phyloP scores from a whole-genome alignment of 2,888 invertebrate species.

The Drosophila bunnanda region DNA sequence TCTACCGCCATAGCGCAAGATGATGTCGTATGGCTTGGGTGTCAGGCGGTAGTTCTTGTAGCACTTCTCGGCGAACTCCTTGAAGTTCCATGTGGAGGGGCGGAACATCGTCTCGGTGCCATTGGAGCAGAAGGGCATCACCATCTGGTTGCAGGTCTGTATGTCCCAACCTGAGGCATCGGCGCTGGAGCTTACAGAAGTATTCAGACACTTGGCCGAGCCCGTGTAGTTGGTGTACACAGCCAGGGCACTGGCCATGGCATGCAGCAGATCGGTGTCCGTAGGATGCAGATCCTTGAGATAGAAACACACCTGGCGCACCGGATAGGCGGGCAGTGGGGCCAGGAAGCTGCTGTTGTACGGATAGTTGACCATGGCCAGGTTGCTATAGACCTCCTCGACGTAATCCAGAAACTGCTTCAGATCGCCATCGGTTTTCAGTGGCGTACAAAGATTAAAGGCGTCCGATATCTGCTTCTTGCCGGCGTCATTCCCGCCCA shows the following conservation, averaged over 20 bases:
- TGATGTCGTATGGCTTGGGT: conserved; percentile 89
- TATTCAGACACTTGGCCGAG: conserved; percentile 88
- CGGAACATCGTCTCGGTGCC: conserved; percentile 94
- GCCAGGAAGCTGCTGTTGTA: conserved; percentile 93
- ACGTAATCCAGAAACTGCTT: conserved; percentile 89
- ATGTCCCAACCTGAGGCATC: conserved; percentile 88
- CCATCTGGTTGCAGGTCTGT: conserved; percentile 98
- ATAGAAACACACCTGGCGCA: conserved; percentile 87
- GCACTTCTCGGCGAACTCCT: conserved; percentile 88
- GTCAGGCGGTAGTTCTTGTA: conserved; percentile 88
- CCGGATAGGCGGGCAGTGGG: conserved; percentile 93
- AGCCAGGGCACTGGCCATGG: conserved; percentile 89
- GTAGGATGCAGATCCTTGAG: conserved; percentile 78
- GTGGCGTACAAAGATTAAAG: conserved; percentile 91
- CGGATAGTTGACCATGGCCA: conserved; percentile 98
- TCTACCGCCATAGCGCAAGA: conserved; percentile 92
- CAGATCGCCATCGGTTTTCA: conserved; percentile 87
- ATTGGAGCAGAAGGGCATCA: conserved; percentile 96
- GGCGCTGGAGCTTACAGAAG: conserved; percentile 87
- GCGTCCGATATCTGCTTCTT: conserved; percentile 88
- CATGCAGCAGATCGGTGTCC: conserved; percentile 79
- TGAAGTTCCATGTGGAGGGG: conserved; percentile 89
- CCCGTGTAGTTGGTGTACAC: conserved; percentile 94
- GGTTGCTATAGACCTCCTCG: conserved; percentile 89
- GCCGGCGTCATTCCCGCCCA: conserved; percentile 87